Evolutionary conservation across 2,888 invertebrate genomes (phyloP), one percentile per base, ranked within the genome.

Genomic region (Pseudoips prasinana): DNA sequence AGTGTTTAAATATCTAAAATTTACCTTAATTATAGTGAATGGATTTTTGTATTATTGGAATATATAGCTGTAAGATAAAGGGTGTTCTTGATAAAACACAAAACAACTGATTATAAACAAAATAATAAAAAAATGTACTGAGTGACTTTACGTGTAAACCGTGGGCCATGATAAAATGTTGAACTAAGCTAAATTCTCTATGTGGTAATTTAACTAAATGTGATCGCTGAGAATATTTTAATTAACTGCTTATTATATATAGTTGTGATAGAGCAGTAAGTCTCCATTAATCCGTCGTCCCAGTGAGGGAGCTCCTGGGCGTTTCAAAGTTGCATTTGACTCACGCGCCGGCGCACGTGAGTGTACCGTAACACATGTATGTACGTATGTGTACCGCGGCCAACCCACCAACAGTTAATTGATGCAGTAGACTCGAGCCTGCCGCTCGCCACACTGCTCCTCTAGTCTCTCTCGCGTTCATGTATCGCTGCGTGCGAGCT

Each of bases 21-120:
- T 87, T 87, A 88, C 86, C 87, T 85, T 88, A 86, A 87, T 85
- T 87, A 85, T 87, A 87, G 85, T 83, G 66, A 84, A 87, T 80
- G 85, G 84, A 88, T 88, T 87, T 87, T 87, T 87, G 87, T 88
- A 87, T 87, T 88, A 86, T 86, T 76, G 87, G 85, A 86, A 88
- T 86, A 68, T 69, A 80, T 83, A 87, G 86, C 72, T 84, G 74
- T 87, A 87, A 88, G 87, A 76, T 73, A 82, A 83, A 82, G 75
- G 75, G 87, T 88, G 87, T 86, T 87, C 82, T 83, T 73, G 75
- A 79, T 79, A 75, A 69, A 80, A 86, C 84, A 82, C 85, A 78
- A n/a, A 80, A 78, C 76, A 81, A 82, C 81, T 85, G 84, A 85
- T 80, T 64, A 75, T 81, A 81, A 83, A 85, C 83, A 86, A 86